Evolutionary conservation across 2,797 vertebrate species (phyloP), one percentile per base, ranked within the genome.

Genomic region (Crax fasciolata): DNA sequence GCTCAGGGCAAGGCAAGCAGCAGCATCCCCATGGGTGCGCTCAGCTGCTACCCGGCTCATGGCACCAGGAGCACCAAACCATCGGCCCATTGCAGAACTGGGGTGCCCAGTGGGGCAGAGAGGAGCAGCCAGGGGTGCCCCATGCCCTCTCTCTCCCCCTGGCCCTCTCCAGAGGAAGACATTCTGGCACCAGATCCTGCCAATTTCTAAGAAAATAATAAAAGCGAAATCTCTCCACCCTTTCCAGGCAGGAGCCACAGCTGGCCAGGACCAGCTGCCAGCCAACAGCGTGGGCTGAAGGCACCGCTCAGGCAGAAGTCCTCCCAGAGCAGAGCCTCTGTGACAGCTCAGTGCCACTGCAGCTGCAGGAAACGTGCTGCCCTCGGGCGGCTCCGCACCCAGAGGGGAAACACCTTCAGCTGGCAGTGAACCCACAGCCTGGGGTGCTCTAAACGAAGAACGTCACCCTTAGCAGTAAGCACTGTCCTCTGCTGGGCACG

Each of bases 201-300:
- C 77, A 74, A 43, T 74, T 71, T 78, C 78, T 0, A 27, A 54
- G 43, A 73, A 73, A 58, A 32, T 48, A 14, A 2, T 25, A 75
- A 15, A 3, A 78, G 39, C 8, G 13, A 18, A 6, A 48, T 44
- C 49, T 86, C 91, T 83, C 79, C 91, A 63, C 80, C 85, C 85
- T 89, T 92, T 71, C 52, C 90, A 93, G 46, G 72, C 86, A 76
- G 84, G 89, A 88, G 93, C 74, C 20, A 11, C 63, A 38, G 17
- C 93, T n/a, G 73, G 85, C 80, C 63, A 44, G 67, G 71, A 82
- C 73, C 88, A 95, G 91, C 88, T 94, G 95, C 86, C 39, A 13
- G 10, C 12, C 63, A 95, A 81, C 66, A 89, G 63, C 63, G 35
- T 30, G 71, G 74, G 39, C 77, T 87, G 9, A 38, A 90, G 84